phyloP scores from a whole-genome alignment of 1,140 invertebrate species.

The Drosophila nikananu region DNA sequence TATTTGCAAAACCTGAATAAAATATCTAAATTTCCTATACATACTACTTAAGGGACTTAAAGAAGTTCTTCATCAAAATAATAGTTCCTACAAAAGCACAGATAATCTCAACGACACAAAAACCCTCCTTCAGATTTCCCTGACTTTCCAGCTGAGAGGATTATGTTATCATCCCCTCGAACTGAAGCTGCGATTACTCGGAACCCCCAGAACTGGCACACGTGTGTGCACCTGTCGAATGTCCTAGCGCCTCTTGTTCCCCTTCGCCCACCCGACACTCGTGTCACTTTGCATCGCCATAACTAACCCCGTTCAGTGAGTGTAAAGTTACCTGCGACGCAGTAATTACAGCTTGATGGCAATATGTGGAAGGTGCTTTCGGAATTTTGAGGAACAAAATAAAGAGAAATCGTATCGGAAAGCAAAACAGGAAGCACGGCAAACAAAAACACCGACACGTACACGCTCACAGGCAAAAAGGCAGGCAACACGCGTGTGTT shows the following conservation, averaged over 20 bases:
- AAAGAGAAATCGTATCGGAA: constrained; percentile 14
- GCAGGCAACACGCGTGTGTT: constrained; percentile 25
- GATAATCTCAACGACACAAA: neutral
- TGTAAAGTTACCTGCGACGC: constrained; percentile 22
- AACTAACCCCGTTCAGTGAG: constrained; percentile 6
- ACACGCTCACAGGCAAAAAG: constrained; percentile 15
- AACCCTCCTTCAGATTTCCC: constrained; percentile 2
- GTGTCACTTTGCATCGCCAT: constrained; percentile 38
- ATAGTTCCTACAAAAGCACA: neutral
- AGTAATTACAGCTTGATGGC: constrained; percentile 64
- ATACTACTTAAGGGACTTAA: neutral
- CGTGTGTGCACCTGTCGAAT: constrained; percentile 35
- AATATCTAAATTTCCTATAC: neutral
- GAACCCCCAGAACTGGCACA: constrained; percentile 1
- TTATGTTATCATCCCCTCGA: constrained; percentile 12
- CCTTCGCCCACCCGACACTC: constrained; percentile 5
- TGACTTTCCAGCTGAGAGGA: neutral
- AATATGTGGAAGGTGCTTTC: constrained; percentile 41
- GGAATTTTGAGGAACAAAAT: constrained; percentile 15
- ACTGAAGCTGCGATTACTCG: constrained; percentile 5
- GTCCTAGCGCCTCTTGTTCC: neutral
- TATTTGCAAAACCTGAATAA: neutral
- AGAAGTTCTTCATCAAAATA: neutral
- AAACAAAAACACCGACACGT: constrained; percentile 25
- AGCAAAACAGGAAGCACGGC: constrained; percentile 30